Evolutionary conservation across 2,888 invertebrate genomes (phyloP).

Genomic region (Papilio protenor): DNA sequence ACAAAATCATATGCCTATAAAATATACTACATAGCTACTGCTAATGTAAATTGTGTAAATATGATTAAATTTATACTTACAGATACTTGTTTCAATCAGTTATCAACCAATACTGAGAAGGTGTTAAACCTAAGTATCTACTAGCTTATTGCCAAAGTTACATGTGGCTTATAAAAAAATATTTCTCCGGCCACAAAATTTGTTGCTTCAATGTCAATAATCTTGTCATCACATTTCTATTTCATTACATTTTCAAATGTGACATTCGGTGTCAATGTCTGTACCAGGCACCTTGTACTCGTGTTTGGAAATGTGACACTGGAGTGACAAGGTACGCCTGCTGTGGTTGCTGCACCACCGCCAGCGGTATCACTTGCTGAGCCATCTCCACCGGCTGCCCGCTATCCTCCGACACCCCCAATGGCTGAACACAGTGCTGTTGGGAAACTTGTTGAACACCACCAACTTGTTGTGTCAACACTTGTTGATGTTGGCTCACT

Average conservation of each 20-base stretch:
- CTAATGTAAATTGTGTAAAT: conserved; percentile 78
- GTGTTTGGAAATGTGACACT: conserved; percentile 86
- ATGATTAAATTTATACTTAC: conserved; percentile 74
- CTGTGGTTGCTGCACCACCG: conserved; percentile 86
- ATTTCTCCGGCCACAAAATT: conserved; percentile 52
- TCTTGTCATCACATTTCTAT: conserved; percentile 48
- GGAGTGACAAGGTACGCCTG: conserved; percentile 87
- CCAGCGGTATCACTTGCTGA: conserved; percentile 86
- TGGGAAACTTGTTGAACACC: conserved; percentile 76
- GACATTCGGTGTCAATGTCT: conserved; percentile 72
- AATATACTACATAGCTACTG: conserved; percentile 76
- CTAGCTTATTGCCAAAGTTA: conserved; percentile 79
- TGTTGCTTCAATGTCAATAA: conserved; percentile 34
- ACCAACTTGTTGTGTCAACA: conserved; percentile 74
- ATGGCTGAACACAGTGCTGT: conserved; percentile 79
- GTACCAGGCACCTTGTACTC: conserved; percentile 85
- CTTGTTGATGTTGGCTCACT: conserved; percentile 81
- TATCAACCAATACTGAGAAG: conserved; percentile 80
- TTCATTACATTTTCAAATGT: conserved; percentile 48
- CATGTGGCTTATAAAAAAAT: conserved; percentile 60
- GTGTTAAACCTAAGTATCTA: conserved; percentile 70
- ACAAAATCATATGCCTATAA: conserved; percentile 58
- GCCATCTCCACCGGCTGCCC: conserved; percentile 85
- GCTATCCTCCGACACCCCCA: conserved; percentile 78
- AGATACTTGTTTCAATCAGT: conserved; percentile 72